phyloP scores from a whole-genome alignment of 2,888 invertebrate genomes.

The Cheilosia impressa region DNA sequence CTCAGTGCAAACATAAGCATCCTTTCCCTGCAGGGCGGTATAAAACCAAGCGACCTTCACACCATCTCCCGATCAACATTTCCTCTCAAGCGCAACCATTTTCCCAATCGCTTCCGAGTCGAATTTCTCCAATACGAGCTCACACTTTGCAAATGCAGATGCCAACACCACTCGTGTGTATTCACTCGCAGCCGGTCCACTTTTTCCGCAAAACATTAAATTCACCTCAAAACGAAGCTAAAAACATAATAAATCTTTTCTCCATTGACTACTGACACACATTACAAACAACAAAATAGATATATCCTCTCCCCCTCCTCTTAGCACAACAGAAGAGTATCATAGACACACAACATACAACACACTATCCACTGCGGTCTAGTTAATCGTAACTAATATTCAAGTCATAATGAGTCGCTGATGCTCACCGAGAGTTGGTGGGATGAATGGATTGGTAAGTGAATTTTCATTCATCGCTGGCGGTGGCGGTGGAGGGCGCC shows the following conservation, averaged over 20 bases:
- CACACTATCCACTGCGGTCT: constrained; percentile 64
- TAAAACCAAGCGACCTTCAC: constrained; percentile 26
- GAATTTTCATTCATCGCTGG: constrained; percentile 53
- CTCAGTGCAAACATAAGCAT: too few species aligned
- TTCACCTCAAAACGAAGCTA: constrained; percentile 61
- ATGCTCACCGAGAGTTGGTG: constrained; percentile 32
- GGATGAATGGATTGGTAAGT: constrained; percentile 71
- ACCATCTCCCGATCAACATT: neutral
- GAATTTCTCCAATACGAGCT: constrained; percentile 20
- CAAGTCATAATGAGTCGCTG: constrained; percentile 37
- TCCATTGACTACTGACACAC: constrained; percentile 64
- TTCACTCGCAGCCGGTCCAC: constrained; percentile 35
- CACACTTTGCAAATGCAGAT: neutral
- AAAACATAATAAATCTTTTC: constrained; percentile 48
- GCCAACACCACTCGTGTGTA: neutral
- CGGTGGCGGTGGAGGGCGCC: constrained; percentile 8
- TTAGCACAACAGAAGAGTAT: constrained; percentile 34
- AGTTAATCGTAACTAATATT: constrained; percentile 67
- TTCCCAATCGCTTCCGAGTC: constrained; percentile 15
- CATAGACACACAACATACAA: constrained; percentile 38
- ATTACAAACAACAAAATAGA: constrained; percentile 26
- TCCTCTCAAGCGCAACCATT: constrained; percentile 2
- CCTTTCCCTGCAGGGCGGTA: too few species aligned
- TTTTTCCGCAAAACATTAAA: constrained; percentile 58
- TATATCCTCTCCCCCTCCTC: neutral